Conservation (phyloP, 2,888 invertebrate genomes). For the Stictocephala bisonia region DNA sequence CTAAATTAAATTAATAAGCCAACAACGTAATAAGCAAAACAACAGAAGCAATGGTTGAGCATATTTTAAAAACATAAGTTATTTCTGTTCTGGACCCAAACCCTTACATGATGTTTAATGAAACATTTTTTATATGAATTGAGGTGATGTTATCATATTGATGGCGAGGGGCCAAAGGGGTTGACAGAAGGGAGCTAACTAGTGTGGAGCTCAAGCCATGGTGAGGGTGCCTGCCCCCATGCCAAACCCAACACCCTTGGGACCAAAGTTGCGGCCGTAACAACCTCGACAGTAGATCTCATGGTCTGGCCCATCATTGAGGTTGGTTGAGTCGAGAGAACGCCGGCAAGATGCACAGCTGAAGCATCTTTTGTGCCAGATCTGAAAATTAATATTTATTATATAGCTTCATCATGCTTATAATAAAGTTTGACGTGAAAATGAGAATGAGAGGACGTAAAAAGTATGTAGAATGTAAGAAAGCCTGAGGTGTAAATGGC, state of each 20-base stretch:
- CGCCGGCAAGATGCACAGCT: conserved; percentile 88
- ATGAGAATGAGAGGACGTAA: too few species aligned
- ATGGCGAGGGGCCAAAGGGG: conserved; percentile 38
- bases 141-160: conserved; percentile 7
- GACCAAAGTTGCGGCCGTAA: conserved; percentile 88
- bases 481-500: too few species aligned
- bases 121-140: not conserved
- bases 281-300: conserved; percentile 95
- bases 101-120: conserved; percentile 16
- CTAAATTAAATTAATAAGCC: conserved; percentile 36
- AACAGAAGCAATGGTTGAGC: conserved; percentile 41
- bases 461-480: too few species aligned
- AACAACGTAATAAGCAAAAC: conserved; percentile 45
- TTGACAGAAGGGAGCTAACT: conserved; percentile 21
- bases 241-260: conserved; percentile 90
- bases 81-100: not conserved
- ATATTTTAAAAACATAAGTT: conserved; percentile 31
- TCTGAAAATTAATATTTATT: conserved; percentile 60
- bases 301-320: conserved; percentile 91
- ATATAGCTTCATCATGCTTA: too few species aligned
- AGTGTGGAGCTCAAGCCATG: conserved; percentile 76
- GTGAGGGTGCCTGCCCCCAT: conserved; percentile 91
- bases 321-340: conserved; percentile 89
- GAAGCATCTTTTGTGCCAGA: conserved; percentile 96
- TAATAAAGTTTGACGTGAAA: too few species aligned